Percentiles rank a stretch among this genome's conserved stretches.
phyloP scores from a whole-genome alignment of 2,797 vertebrate species.

The Neosilurus mollespiculum region DNA sequence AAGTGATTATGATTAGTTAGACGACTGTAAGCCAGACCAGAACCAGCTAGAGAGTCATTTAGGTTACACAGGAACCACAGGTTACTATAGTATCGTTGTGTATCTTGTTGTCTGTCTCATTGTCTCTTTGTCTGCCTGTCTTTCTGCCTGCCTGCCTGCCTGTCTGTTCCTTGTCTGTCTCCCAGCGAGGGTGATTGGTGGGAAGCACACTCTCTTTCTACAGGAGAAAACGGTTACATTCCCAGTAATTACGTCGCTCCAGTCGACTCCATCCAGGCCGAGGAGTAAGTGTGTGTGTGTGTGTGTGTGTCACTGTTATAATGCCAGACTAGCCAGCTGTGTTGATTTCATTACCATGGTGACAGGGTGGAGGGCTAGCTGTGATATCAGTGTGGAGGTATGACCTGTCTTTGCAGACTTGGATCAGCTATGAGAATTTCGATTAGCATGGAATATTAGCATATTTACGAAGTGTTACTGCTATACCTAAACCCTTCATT shows the following conservation, averaged over 20 bases:
- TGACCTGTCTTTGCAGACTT: background rate
- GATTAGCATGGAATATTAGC: background rate
- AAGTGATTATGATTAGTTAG: background rate
- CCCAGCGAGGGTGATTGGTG: constrained; percentile 97
- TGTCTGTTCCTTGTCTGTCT: constrained; percentile 48
- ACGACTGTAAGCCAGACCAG: background rate
- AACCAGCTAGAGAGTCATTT: background rate
- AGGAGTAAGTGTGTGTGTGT: constrained; percentile 82
- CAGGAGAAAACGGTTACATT: constrained; percentile 93
- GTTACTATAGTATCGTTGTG: background rate
- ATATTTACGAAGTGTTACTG: background rate
- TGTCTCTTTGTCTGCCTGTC: background rate
- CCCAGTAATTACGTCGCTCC: constrained; percentile 99
- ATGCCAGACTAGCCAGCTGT: constrained; percentile 22
- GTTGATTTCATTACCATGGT: constrained; percentile 24
- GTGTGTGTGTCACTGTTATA: constrained; percentile 13
- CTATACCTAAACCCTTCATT: too few relatives aligned
- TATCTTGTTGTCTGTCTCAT: too few relatives aligned
- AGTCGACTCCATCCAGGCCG: constrained; percentile 96
- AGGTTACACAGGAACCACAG: background rate
- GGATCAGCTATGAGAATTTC: background rate
- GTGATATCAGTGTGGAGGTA: constrained; percentile 28
- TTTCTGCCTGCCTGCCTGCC: background rate
- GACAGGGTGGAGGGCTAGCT: constrained; percentile 35
- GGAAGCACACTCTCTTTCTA: constrained; percentile 93